Percentiles rank a stretch among this genome's conserved stretches.
These are phyloP conservation scores for Miichthys miiuy DNA, from an alignment of 2,797 vertebrate genomes.

Conservation along the genomic window DNA sequence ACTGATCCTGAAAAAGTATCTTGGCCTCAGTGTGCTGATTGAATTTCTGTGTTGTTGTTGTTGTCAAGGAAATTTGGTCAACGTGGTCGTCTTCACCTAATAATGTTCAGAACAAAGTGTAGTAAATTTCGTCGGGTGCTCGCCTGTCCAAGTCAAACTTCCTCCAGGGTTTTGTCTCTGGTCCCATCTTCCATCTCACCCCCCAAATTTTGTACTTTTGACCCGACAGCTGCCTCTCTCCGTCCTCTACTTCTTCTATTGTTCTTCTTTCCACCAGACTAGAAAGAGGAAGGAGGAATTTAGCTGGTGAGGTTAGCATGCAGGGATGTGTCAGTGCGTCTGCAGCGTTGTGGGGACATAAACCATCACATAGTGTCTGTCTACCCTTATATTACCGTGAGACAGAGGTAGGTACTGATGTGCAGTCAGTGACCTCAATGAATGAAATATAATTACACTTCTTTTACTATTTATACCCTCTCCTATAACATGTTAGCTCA, in stretches of 20 bases:
- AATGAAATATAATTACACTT: neutral
- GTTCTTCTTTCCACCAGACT: constrained; percentile 60
- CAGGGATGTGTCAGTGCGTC: constrained; percentile 56
- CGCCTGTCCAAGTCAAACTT: neutral
- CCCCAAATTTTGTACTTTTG: constrained; percentile 37
- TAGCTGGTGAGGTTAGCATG: constrained; percentile 40
- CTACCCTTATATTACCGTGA: neutral
- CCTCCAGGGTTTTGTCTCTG: constrained; percentile 5
- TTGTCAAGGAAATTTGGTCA: constrained; percentile 10
- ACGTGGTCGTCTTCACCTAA: constrained; percentile 21
- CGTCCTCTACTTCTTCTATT: constrained; percentile 26
- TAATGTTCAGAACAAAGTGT: constrained; percentile 12
- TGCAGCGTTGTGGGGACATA: neutral
- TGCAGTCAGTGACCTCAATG: neutral
- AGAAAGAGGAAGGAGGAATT: constrained; percentile 66
- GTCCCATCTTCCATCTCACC: constrained; percentile 28
- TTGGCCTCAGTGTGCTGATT: neutral
- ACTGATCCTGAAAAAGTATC: constrained; percentile 10
- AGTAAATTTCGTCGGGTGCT: neutral
- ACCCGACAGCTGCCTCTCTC: constrained; percentile 30
- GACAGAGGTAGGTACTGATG: neutral
- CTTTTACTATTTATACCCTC: neutral
- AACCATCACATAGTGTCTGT: neutral
- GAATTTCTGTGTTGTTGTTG: constrained; percentile 20
- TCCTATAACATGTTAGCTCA: neutral